Evolutionary conservation across 2,888 invertebrate genomes (phyloP).

Genomic region (Leucophora obtusa): DNA sequence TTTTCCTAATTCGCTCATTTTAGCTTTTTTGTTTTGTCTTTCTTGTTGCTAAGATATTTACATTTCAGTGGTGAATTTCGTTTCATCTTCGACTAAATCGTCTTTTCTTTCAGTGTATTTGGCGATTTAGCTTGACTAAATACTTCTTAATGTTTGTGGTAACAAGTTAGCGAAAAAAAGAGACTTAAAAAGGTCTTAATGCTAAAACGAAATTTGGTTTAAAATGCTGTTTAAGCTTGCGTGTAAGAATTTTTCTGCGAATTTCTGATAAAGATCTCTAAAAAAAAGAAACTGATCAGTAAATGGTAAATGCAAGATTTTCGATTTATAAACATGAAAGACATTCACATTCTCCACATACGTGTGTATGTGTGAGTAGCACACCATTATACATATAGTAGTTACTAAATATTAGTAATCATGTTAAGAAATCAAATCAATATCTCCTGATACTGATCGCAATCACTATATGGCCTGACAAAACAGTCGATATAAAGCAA

Average conservation of each 20-base stretch:
- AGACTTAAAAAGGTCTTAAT: conserved; percentile 39
- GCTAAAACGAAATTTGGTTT: conserved; percentile 47
- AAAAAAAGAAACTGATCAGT: conserved; percentile 41
- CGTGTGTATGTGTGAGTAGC: conserved; percentile 3
- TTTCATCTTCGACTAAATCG: too few relatives aligned
- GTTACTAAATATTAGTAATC: conserved; percentile 44
- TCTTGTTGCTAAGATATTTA: too few relatives aligned
- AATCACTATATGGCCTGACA: conserved; percentile 53
- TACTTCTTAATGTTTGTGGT: not conserved
- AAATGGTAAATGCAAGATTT: conserved; percentile 45
- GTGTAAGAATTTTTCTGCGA: conserved; percentile 65
- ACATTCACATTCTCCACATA: conserved; percentile 43
- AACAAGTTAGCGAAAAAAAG: conserved; percentile 3
- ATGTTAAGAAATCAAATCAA: conserved; percentile 61
- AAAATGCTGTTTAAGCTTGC: conserved; percentile 62
- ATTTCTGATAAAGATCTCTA: conserved; percentile 60
- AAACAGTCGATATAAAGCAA: conserved; percentile 47
- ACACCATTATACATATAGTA: not conserved
- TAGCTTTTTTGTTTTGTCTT: too few relatives aligned
- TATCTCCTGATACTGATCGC: conserved; percentile 57
- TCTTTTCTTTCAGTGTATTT: not conserved
- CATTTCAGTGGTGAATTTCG: too few relatives aligned
- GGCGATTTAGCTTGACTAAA: conserved; percentile 5
- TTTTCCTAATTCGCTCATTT: too few relatives aligned
- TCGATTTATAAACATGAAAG: conserved; percentile 34